Percentiles rank a stretch among this genome's conserved stretches.
Evolutionary conservation across 2,797 vertebrate genomes (phyloP).

Genomic region (Eulemur mongoz): DNA sequence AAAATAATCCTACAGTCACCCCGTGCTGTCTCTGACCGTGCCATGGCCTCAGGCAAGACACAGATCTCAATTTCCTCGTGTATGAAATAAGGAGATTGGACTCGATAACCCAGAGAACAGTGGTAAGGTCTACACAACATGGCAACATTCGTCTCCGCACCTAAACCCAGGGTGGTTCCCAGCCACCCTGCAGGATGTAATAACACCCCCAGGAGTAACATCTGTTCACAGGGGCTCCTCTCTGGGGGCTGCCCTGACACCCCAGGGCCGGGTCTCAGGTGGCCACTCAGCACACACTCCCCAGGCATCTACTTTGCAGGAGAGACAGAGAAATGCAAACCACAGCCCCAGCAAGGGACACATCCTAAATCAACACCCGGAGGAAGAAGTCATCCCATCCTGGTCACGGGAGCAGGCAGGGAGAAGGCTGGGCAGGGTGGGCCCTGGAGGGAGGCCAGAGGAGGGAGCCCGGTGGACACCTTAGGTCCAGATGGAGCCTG

Average conservation of each 20-base stretch:
- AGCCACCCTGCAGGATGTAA: background rate
- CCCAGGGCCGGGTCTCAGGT: background rate
- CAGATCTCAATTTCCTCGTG: background rate
- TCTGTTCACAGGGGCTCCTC: background rate
- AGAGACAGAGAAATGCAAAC: background rate
- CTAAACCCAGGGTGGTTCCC: background rate
- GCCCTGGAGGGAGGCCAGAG: background rate
- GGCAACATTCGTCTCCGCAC: background rate
- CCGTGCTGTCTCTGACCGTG: background rate
- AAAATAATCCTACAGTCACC: background rate
- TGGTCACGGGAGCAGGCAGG: background rate
- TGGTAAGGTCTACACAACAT: background rate
- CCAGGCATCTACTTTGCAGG: accelerated
- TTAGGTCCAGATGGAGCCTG: background rate
- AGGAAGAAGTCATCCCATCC: background rate
- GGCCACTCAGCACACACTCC: background rate
- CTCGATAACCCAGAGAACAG: accelerated
- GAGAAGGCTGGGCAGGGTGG: background rate
- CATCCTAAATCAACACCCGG: background rate
- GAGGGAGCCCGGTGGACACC: background rate
- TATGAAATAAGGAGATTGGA: background rate
- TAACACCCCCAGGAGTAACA: background rate
- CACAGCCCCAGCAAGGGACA: background rate
- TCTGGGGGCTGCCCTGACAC: background rate
- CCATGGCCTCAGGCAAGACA: background rate